These are phyloP conservation scores for Conus ventricosus DNA, from an alignment of 1,140 invertebrate species.

Conservation along the genomic window DNA sequence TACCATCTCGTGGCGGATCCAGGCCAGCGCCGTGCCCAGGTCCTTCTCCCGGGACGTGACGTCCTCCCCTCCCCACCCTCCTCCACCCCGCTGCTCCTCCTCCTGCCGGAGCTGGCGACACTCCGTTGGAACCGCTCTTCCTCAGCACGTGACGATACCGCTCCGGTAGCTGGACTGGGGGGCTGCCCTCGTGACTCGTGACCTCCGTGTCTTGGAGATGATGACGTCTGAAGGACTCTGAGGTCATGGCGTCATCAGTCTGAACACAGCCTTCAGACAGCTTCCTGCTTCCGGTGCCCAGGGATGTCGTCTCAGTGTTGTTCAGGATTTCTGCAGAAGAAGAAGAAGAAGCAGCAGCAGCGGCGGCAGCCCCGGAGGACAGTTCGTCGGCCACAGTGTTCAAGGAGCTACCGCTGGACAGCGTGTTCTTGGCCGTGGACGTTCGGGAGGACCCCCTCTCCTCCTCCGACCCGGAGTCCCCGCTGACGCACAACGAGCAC, in stretches of 20 bases:
- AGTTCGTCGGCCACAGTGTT: background rate
- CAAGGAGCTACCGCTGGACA: background rate
- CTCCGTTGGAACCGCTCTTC: slow-evolving; percentile 1
- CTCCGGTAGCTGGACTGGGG: background rate
- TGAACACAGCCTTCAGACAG: too few species aligned
- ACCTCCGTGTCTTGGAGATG: too few species aligned
- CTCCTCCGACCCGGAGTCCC: too few species aligned
- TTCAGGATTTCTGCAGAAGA: background rate
- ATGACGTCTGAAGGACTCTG: too few species aligned
- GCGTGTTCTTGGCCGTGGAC: background rate
- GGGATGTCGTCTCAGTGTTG: background rate
- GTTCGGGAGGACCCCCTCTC: background rate
- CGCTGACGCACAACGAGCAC: background rate
- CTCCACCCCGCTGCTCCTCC: background rate
- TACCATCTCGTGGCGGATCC: slow-evolving; percentile 68
- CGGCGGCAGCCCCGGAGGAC: background rate
- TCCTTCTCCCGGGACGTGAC: slow-evolving; percentile 54
- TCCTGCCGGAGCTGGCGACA: background rate
- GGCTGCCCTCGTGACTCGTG: too few species aligned
- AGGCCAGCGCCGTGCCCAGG: slow-evolving; percentile 56
- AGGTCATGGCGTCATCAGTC: too few species aligned
- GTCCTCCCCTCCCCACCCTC: slow-evolving; percentile 1
- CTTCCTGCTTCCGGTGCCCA: too few species aligned
- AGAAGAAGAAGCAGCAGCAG: too few species aligned
- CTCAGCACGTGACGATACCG: slow-evolving; percentile 7